Conservation (phyloP, 2,797 vertebrate species). For the Benthosema pterotum region DNA sequence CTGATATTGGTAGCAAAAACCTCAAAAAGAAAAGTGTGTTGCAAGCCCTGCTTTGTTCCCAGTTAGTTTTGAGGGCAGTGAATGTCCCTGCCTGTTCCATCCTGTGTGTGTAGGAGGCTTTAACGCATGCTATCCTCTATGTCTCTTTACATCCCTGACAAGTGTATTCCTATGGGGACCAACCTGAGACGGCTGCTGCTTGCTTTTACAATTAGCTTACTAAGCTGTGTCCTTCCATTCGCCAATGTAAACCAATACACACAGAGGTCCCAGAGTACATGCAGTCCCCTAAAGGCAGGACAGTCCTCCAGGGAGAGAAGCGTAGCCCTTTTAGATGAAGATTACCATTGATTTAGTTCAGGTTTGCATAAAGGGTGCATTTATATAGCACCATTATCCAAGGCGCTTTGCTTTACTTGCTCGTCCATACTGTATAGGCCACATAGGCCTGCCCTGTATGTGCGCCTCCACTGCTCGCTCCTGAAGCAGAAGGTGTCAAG, state of each 20-base stretch:
- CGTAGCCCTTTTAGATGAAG: slow-evolving; percentile 59
- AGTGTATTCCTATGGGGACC: slow-evolving; percentile 17
- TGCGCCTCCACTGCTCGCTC: no score
- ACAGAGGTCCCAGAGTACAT: slow-evolving; percentile 42
- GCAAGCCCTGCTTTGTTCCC: neutral
- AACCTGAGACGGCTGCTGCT: slow-evolving; percentile 29
- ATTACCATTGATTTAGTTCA: slow-evolving; percentile 54
- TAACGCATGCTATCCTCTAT: slow-evolving; percentile 27
- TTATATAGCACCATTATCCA: no score
- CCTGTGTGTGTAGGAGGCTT: neutral
- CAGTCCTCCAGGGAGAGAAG: slow-evolving; percentile 42
- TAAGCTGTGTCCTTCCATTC: slow-evolving; percentile 51
- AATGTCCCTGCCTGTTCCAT: slow-evolving; percentile 4
- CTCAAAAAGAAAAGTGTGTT: no score
- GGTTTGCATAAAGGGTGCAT: slow-evolving; percentile 28
- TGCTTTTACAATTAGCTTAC: slow-evolving; percentile 53
- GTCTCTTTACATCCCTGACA: slow-evolving; percentile 25
- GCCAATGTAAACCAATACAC: slow-evolving; percentile 51
- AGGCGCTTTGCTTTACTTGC: no score
- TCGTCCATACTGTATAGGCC: no score
- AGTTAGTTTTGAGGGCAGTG: slow-evolving; percentile 4
- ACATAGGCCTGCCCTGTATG: no score
- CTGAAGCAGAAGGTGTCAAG: no score
- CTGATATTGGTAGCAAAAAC: no score
- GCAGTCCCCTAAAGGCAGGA: slow-evolving; percentile 27